These are phyloP conservation scores for Furnarius figulus DNA, from an alignment of 2,113 vertebrate species.

Conservation along the genomic window DNA sequence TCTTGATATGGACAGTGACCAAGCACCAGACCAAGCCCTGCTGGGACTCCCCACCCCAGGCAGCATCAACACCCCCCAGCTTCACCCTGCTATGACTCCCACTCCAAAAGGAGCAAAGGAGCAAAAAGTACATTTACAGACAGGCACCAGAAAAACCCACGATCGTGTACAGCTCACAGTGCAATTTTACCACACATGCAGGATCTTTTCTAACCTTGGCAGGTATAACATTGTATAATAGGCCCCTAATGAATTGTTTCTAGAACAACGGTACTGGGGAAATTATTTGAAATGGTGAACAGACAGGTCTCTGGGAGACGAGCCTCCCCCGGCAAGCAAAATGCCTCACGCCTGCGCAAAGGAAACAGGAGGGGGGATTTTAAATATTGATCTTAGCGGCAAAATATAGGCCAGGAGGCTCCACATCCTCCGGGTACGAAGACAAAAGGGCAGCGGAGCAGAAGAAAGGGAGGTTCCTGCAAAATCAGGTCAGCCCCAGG, in stretches of 20 bases:
- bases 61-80: background rate
- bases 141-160: background rate
- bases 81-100: accelerated
- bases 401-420: constrained; percentile 53
- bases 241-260: constrained; percentile 63
- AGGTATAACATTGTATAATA: constrained; percentile 36
- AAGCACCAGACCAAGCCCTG: background rate
- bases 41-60: background rate
- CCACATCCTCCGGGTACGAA: accelerated
- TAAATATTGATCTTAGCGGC: constrained; percentile 56
- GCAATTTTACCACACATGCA: background rate
- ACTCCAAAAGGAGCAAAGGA: background rate
- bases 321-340: background rate
- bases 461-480: constrained; percentile 20
- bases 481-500: constrained; percentile 45
- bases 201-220: constrained; percentile 46
- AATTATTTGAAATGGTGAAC: constrained; percentile 40
- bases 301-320: constrained; percentile 9
- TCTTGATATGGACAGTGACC: background rate
- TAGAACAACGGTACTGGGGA: constrained; percentile 4
- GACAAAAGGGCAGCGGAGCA: constrained; percentile 12
- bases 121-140: background rate
- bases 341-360: background rate
- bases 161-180: background rate
- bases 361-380: background rate